Percentiles rank a stretch among this genome's conserved stretches.
phyloP scores from a whole-genome alignment of 2,888 invertebrate species.

The Heliconius erato region DNA sequence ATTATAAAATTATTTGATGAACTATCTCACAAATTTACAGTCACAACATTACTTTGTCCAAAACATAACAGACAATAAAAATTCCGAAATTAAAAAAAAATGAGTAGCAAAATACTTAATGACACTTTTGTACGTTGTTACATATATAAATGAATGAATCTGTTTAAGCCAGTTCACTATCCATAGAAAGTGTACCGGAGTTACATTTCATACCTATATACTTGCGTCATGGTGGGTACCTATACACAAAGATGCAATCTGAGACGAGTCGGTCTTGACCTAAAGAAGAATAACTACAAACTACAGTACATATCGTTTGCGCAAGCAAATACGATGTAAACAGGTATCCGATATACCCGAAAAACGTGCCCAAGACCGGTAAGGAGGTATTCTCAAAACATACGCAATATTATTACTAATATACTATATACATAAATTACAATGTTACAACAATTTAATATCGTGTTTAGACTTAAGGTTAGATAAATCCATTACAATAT shows the following conservation, averaged over 20 bases:
- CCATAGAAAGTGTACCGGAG: constrained; percentile 4
- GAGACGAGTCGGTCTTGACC: constrained; percentile 43
- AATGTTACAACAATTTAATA: not conserved
- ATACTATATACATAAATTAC: not conserved
- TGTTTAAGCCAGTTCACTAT: not conserved
- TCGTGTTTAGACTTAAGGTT: not conserved
- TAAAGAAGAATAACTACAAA: constrained; percentile 24
- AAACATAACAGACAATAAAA: no score
- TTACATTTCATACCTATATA: not conserved
- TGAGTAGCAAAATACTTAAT: not conserved
- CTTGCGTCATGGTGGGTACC: not conserved
- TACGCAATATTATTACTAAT: not conserved
- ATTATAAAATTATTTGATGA: no score
- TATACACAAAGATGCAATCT: constrained; percentile 27
- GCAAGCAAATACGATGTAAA: not conserved
- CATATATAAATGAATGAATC: no score
- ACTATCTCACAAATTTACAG: no score
- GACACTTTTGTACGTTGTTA: no score
- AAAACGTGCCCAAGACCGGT: not conserved
- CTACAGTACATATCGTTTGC: constrained; percentile 13
- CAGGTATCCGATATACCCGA: constrained; percentile 1
- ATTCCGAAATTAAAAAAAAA: not conserved
- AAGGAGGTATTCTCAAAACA: not conserved
- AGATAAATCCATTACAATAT: constrained; percentile 6
- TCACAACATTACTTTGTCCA: no score